A percentile compares a stretch with the other conserved stretches of the same genome.
Conservation (phyloP, 1,140 invertebrate species). For the Drosophila micromelanica region DNA sequence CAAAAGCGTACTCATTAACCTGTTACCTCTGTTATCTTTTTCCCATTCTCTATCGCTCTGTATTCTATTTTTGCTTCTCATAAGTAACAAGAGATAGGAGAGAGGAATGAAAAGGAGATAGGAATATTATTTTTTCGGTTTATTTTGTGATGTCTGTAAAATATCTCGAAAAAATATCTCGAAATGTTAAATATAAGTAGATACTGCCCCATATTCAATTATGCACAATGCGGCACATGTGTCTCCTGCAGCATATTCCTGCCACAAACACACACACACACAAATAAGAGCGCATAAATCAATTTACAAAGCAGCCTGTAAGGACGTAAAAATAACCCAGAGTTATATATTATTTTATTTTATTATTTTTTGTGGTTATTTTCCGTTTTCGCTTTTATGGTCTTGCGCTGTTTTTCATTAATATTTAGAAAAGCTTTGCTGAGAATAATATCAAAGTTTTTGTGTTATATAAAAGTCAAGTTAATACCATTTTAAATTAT, state of each 20-base stretch:
- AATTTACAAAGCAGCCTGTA: conserved; percentile 52
- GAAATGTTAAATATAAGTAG: conserved; percentile 16
- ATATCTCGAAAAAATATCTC: conserved; percentile 45
- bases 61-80: background rate
- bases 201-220: conserved; percentile 56
- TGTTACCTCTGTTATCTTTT: conserved; percentile 4
- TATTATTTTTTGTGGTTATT: background rate
- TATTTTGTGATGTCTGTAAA: conserved; percentile 58
- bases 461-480: conserved; percentile 5
- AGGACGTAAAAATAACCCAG: conserved; percentile 23
- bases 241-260: conserved; percentile 7
- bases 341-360: conserved; percentile 5
- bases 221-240: conserved; percentile 52
- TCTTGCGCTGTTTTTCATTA: background rate
- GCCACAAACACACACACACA: conserved; percentile 17
- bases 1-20: conserved; percentile 61
- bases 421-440: background rate
- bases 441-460: background rate
- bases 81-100: too few relatives aligned
- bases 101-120: too few relatives aligned
- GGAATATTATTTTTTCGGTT: conserved; percentile 60
- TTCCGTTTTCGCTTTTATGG: conserved; percentile 2
- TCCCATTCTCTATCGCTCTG: background rate
- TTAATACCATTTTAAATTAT: background rate
- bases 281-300: conserved; percentile 46